Base-by-base conservation (phyloP, 2,888 invertebrate species). In the Ectobius pallidus region DNA sequence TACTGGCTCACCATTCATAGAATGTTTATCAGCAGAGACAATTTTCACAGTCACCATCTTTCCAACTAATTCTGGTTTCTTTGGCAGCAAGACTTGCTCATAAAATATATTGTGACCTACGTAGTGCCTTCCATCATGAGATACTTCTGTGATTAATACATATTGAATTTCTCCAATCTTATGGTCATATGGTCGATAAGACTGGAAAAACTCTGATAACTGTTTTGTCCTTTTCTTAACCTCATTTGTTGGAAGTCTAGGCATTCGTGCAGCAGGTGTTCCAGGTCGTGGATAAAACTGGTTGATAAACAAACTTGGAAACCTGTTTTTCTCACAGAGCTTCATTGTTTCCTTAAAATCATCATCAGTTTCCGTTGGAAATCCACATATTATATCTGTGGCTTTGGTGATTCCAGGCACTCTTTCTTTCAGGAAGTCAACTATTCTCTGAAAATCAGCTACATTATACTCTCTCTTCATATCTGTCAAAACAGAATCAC, bases 321-420 rank as follows among this genome's bases (percentile, higher is more conserved):
- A 99, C 78, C 91, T 89, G 82, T 97, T 94, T 80, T 94, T 90
- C 75, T 85, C 84, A 77, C 99, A 97, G 0, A 99, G 85, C 0
- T 85, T 81, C 86, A 97, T 84, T 0, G 97, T 98, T 75, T 95
- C 92, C 63, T 92, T 89, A 83, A 99, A 99, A 83, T 99, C 95
- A 14, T 84, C 82, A 61, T 92, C 92, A 0, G 95, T 96, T 86
- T 99, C 99, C 0, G 96, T 96, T 0, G 99, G 99, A 84, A 99
- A 99, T 0, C 99, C 99, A 82, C 98, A 98, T 79, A 99, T 99
- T 61, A 99, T 93, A 81, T 99, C 99, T 0, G 99, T 99, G 0
- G 97, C 98, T 79, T 99, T 94, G 16, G 96, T 97, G 68, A 98
- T 87, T 2, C 92, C 94, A 0, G 93, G 91, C 0, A 99, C 95